Percentiles rank a stretch among this genome's conserved stretches.
phyloP scores from a whole-genome alignment of 2,797 vertebrate species.

The Falco biarmicus region DNA sequence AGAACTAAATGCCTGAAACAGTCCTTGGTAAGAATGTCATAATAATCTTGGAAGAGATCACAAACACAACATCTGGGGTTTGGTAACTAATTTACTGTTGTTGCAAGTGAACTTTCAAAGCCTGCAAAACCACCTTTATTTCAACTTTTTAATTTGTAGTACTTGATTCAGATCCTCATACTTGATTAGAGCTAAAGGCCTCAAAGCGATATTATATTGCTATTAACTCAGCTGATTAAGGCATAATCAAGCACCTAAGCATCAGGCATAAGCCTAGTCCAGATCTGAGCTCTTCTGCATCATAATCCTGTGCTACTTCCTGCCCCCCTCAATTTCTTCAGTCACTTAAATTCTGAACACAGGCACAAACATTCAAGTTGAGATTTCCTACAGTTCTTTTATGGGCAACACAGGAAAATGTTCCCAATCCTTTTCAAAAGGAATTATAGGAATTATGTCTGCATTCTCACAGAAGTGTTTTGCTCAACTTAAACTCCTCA shows the following conservation, averaged over 20 bases:
- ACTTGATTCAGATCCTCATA: neutral
- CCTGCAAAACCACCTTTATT: neutral
- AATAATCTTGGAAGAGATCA: neutral
- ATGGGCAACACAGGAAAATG: neutral
- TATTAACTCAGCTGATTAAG: constrained; percentile 8
- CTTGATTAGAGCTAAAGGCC: neutral
- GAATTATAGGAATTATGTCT: neutral
- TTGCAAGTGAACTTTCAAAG: neutral
- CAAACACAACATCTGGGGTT: neutral
- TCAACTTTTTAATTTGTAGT: neutral
- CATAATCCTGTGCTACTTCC: neutral
- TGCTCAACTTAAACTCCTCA: neutral
- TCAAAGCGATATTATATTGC: neutral
- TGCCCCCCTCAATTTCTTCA: neutral
- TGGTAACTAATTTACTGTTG: neutral
- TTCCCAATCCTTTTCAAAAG: neutral
- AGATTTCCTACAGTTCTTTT: neutral
- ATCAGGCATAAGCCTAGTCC: neutral
- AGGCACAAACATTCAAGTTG: neutral
- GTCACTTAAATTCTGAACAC: neutral
- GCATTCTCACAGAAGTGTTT: neutral
- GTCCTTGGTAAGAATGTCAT: neutral
- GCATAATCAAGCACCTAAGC: neutral
- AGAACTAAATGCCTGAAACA: neutral
- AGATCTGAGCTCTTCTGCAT: neutral